These are phyloP conservation scores for Thunnus albacares DNA, from an alignment of 2,797 vertebrate genomes.

Conservation along the genomic window DNA sequence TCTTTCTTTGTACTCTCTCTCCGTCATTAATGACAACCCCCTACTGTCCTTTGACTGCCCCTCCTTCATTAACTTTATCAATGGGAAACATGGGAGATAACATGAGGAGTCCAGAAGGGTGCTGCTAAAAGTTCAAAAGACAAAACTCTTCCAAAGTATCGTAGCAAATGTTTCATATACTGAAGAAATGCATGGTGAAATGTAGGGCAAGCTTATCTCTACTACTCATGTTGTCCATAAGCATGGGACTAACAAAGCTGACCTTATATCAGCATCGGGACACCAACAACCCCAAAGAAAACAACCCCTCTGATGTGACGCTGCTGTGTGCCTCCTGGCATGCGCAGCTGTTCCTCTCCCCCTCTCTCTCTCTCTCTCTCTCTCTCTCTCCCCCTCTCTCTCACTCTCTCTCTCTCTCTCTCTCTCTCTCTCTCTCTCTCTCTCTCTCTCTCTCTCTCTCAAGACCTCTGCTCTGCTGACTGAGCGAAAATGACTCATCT, in stretches of 20 bases:
- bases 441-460: constrained; percentile 38
- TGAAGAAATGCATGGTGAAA: constrained; percentile 21
- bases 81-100: constrained; percentile 1
- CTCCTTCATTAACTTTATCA: constrained; percentile 16
- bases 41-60: constrained; percentile 23
- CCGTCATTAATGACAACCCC: constrained; percentile 43
- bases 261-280: constrained; percentile 42
- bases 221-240: constrained; percentile 34
- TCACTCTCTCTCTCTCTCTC: constrained; percentile 39
- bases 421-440: constrained; percentile 37
- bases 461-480: constrained; percentile 76
- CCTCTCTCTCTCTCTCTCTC: constrained; percentile 23
- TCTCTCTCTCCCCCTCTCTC: constrained; percentile 38
- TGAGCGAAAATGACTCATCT: constrained; percentile 75
- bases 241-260: constrained; percentile 49
- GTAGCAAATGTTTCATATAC: constrained; percentile 2
- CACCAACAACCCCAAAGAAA: constrained; percentile 44
- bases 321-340: constrained; percentile 63
- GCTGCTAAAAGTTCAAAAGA: constrained; percentile 36
- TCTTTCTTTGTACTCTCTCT: constrained; percentile 9
- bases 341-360: constrained; percentile 69
- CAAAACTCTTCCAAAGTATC: constrained; percentile 12
- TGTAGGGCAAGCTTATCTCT: constrained; percentile 37
- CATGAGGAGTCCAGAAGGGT: constrained; percentile 11
- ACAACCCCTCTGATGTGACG: constrained; percentile 45